phyloP scores from a whole-genome alignment of 2,888 invertebrate species.

The Leptodirus hochenwartii region DNA sequence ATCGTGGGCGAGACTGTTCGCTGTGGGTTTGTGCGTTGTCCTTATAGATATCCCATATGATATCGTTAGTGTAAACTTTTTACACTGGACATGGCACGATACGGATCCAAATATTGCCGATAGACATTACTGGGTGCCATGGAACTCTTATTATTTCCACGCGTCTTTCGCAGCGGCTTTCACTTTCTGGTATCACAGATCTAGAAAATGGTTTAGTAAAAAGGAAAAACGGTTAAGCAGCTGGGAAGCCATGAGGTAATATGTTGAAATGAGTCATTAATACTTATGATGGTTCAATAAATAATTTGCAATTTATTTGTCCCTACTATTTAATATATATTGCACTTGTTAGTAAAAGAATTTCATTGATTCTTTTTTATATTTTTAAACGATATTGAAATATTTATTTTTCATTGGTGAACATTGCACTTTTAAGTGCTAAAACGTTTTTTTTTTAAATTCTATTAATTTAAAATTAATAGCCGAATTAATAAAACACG shows the following conservation, averaged over 20 bases:
- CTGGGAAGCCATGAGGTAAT: too few species aligned
- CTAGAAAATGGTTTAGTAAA: conserved; percentile 33
- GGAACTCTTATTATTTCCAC: conserved; percentile 73
- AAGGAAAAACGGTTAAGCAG: too few species aligned
- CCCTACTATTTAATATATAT: conserved; percentile 2
- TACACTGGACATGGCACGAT: conserved; percentile 76
- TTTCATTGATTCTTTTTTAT: too few species aligned
- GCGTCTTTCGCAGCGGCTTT: conserved; percentile 55
- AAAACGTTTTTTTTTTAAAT: too few species aligned
- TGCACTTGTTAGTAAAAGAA: too few species aligned
- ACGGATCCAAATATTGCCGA: conserved; percentile 53
- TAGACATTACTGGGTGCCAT: conserved; percentile 66
- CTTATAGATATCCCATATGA: conserved; percentile 65
- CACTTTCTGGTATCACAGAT: conserved; percentile 43
- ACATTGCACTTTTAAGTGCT: too few species aligned
- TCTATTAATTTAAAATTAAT: too few species aligned
- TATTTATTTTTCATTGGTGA: too few species aligned
- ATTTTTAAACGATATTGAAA: too few species aligned
- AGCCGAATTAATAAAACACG: too few species aligned
- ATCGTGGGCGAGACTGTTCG: conserved; percentile 39
- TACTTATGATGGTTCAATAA: conserved; percentile 22
- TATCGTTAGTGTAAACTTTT: conserved; percentile 55
- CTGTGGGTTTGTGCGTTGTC: conserved; percentile 50
- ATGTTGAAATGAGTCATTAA: conserved; percentile 41
- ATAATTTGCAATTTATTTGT: too few species aligned